Percentiles rank a stretch among this genome's conserved stretches.
phyloP scores from a whole-genome alignment of 2,113 vertebrate species.

The Platysternon megacephalum region DNA sequence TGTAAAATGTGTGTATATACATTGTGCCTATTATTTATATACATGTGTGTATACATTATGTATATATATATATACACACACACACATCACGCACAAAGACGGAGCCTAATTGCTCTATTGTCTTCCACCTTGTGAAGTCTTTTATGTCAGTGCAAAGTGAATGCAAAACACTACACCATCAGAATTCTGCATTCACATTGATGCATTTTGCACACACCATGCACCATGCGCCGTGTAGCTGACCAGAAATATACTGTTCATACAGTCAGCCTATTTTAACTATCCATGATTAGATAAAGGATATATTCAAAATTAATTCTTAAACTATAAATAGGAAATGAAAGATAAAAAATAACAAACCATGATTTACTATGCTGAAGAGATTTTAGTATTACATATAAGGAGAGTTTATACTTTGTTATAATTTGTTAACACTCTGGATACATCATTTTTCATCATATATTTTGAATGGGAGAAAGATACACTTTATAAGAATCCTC shows the following conservation, averaged over 20 bases:
- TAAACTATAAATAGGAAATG: slow-evolving; percentile 39
- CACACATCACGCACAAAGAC: slow-evolving; percentile 30
- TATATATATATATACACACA: background rate
- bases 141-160: background rate
- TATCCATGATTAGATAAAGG: slow-evolving; percentile 48
- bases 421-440: slow-evolving; percentile 48
- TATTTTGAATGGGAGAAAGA: slow-evolving; percentile 51
- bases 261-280: slow-evolving; percentile 30
- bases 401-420: slow-evolving; percentile 22
- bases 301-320: slow-evolving; percentile 48
- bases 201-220: slow-evolving; percentile 50
- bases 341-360: background rate
- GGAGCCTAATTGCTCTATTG: background rate
- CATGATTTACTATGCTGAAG: background rate
- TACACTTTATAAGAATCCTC: slow-evolving; percentile 51
- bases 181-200: slow-evolving; percentile 29
- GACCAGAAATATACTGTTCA: slow-evolving; percentile 59
- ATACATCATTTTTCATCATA: slow-evolving; percentile 54
- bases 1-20: background rate
- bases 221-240: slow-evolving; percentile 39
- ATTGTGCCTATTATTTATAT: slow-evolving; percentile 3
- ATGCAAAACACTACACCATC: background rate
- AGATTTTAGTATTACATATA: background rate
- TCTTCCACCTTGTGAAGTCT: slow-evolving; percentile 24
- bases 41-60: background rate